Percentiles rank a stretch among this genome's conserved stretches.
These are phyloP conservation scores for Hypothenemus hampei DNA, from an alignment of 1,140 invertebrate genomes.

Conservation along the genomic window DNA sequence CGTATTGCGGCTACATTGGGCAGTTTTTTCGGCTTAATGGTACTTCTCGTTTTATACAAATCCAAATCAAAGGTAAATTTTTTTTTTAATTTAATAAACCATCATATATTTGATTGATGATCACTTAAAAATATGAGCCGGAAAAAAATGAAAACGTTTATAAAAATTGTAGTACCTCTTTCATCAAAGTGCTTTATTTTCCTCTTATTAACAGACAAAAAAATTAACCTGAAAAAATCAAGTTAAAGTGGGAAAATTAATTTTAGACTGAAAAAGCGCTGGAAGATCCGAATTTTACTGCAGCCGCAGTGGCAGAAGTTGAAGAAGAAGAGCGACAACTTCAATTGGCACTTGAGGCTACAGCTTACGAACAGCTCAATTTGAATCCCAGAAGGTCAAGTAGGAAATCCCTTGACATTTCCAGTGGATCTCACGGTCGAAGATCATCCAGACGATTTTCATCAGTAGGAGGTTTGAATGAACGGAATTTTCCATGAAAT, in stretches of 20 bases:
- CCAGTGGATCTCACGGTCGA: constrained; percentile 47
- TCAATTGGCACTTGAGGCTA: constrained; percentile 65
- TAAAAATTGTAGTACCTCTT: too few relatives aligned
- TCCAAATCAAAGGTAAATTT: constrained; percentile 63
- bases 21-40: constrained; percentile 83
- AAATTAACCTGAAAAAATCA: too few relatives aligned
- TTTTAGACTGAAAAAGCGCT: constrained; percentile 57
- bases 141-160: too few relatives aligned
- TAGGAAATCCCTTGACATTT: constrained; percentile 49
- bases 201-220: too few relatives aligned
- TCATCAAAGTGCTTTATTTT: too few relatives aligned
- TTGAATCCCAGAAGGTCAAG: constrained; percentile 45
- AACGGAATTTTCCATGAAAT: neutral
- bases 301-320: constrained; percentile 67
- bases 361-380: constrained; percentile 53
- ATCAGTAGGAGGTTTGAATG: constrained; percentile 54
- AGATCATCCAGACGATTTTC: constrained; percentile 54
- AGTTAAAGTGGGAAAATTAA: too few relatives aligned
- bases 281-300: constrained; percentile 61
- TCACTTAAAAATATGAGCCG: too few relatives aligned
- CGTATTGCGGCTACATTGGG: constrained; percentile 83
- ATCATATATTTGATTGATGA: too few relatives aligned
- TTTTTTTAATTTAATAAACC: too few relatives aligned
- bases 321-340: constrained; percentile 70
- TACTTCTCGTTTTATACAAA: constrained; percentile 82